These are phyloP conservation scores for Himalopsyche kuldschensis DNA, from an alignment of 2,888 invertebrate genomes.

Conservation along the genomic window DNA sequence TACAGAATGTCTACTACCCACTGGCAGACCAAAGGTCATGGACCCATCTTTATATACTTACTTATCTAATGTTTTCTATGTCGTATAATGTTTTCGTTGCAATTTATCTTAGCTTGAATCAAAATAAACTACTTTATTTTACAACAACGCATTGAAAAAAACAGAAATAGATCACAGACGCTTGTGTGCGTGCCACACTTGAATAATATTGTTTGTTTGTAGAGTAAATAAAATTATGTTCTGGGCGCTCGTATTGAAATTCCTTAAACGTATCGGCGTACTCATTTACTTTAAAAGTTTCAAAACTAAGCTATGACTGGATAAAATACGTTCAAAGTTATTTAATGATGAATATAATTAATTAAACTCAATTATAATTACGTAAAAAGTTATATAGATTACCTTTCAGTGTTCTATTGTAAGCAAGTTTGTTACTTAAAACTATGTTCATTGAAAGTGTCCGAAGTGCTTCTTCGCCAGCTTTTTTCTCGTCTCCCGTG, in stretches of 20 bases:
- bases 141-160: conserved; percentile 39
- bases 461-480: conserved; percentile 72
- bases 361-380: background rate
- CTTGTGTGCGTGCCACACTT: background rate
- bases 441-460: conserved; percentile 87
- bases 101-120: background rate
- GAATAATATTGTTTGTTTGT: background rate
- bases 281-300: background rate
- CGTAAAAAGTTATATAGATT: conserved; percentile 28
- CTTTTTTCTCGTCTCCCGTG: conserved; percentile 64
- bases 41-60: background rate
- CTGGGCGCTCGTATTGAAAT: background rate
- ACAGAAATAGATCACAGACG: background rate
- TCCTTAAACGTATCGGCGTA: background rate
- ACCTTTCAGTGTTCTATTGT: conserved; percentile 77
- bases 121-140: conserved; percentile 45
- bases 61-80: background rate
- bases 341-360: background rate
- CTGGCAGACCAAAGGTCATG: background rate
- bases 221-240: background rate
- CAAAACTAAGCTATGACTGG: background rate
- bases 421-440: conserved; percentile 83
- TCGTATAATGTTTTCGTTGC: background rate
- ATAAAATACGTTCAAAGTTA: background rate
- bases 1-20: background rate